Conservation (phyloP, 2,113 vertebrate genomes). For the Melanotaenia duboulayi region DNA sequence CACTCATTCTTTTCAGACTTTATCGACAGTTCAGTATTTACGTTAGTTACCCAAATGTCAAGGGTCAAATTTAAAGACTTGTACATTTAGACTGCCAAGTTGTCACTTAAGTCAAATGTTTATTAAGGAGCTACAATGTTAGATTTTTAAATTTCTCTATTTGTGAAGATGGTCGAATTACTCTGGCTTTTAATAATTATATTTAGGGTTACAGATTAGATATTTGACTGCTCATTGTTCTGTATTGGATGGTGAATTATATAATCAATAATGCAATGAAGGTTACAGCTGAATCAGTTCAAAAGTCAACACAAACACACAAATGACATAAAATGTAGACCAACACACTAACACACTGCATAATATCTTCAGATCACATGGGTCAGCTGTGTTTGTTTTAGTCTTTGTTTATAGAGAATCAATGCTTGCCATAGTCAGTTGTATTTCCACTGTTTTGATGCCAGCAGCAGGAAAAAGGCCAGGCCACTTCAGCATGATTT, state of each 20-base stretch:
- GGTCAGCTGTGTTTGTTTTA: constrained; percentile 46
- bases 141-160: constrained; percentile 6
- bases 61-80: constrained; percentile 44
- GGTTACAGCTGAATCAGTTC: constrained; percentile 2
- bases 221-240: constrained; percentile 37
- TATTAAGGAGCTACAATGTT: neutral
- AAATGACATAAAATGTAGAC: neutral
- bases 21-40: constrained; percentile 44
- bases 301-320: neutral
- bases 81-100: constrained; percentile 10
- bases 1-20: constrained; percentile 43
- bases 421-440: constrained; percentile 27
- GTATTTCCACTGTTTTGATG: constrained; percentile 35
- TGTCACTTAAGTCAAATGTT: constrained; percentile 9
- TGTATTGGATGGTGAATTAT: constrained; percentile 36
- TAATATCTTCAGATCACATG: constrained; percentile 22
- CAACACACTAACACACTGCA: neutral
- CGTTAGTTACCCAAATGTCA: constrained; percentile 52
- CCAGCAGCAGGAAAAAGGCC: neutral
- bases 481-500: constrained; percentile 49
- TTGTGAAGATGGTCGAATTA: constrained; percentile 18
- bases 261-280: constrained; percentile 15
- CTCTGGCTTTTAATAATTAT: neutral
- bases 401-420: constrained; percentile 55
- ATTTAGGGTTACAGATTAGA: constrained; percentile 17